phyloP scores from a whole-genome alignment of 1,140 invertebrate genomes.

The Chionoecetes opilio region DNA sequence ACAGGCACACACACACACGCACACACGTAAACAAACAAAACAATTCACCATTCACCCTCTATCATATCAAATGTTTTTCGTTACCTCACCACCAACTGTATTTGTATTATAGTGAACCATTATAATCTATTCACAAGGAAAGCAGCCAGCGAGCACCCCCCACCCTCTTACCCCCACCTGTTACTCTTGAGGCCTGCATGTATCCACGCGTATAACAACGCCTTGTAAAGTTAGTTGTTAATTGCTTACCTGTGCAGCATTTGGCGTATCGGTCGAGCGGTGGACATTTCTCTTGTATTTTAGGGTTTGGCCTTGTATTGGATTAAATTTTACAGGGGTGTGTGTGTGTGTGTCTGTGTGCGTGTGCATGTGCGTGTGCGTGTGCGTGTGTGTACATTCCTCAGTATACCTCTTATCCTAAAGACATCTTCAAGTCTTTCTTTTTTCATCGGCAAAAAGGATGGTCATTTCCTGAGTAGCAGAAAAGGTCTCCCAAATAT shows the following conservation, averaged over 20 bases:
- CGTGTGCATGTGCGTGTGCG: constrained; percentile 13
- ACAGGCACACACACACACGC: too few species aligned
- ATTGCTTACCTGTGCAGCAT: neutral
- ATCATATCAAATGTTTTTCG: too few species aligned
- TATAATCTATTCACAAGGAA: neutral
- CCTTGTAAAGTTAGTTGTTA: constrained; percentile 30
- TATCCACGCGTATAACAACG: neutral
- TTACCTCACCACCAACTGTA: neutral
- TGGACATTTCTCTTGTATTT: neutral
- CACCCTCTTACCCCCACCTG: too few species aligned
- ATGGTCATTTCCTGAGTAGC: neutral
- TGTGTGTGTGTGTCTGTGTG: constrained; percentile 18
- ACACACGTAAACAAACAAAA: too few species aligned
- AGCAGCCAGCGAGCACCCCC: too few species aligned
- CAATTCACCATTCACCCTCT: too few species aligned
- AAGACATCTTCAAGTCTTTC: neutral
- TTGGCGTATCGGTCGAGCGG: neutral
- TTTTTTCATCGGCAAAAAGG: too few species aligned
- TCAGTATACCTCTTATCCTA: neutral
- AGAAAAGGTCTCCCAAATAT: neutral
- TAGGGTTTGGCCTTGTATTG: neutral
- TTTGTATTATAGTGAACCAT: neutral
- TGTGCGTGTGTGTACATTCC: neutral
- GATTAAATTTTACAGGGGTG: neutral
- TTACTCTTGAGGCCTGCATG: too few species aligned